Evolutionary conservation across 2,888 invertebrate genomes (phyloP), one percentile per base, ranked within the genome.

Genomic region (Hesperia comma): DNA sequence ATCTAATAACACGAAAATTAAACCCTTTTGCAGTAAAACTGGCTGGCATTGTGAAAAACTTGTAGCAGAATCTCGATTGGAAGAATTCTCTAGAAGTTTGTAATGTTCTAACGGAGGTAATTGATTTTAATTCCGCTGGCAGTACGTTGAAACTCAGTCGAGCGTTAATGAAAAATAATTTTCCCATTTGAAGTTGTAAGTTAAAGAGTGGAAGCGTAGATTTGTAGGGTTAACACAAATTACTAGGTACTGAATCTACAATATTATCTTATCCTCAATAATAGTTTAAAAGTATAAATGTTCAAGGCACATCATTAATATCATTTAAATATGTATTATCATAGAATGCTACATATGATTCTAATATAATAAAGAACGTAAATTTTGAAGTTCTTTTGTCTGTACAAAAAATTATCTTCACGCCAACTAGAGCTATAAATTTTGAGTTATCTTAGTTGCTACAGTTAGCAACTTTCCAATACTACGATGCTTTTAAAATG

Each of bases 141-240:
- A 80, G 85, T 83, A 83, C 83, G 82, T 82, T 84, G 73, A 79
- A 82, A 85, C 73, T 82, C 85, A 85, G 77, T 82, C 72, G 74
- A 87, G 85, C 86, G 84, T 85, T 85, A 88, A 89, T 88, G 87
- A 87, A 88, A 90, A 90, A 88, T 88, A 85, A 87, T 88, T 89
- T 87, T 81, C 81, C 77, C 82, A 83, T 83, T 80, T 82, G 75
- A 83, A 86, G 81, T 84, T 82, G 81, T 78, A 83, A 83, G 82
- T 82, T 84, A 77, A 78, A 79, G 79, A 81, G 79, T 70, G 68
- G 70, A 66, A 60, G 53, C 66, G 60, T 15, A 37, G 43, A 60
- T 66, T 66, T 58, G 33, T 60, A 60, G 66, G 66, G 66, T 54
- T 66, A 49, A 53, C 60, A 66, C 51, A 54, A 43, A 43, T 17